A percentile compares a stretch with the other conserved stretches of the same genome.
Evolutionary conservation across 2,888 invertebrate genomes (phyloP).

Genomic region (Parascotia fuliginaria): DNA sequence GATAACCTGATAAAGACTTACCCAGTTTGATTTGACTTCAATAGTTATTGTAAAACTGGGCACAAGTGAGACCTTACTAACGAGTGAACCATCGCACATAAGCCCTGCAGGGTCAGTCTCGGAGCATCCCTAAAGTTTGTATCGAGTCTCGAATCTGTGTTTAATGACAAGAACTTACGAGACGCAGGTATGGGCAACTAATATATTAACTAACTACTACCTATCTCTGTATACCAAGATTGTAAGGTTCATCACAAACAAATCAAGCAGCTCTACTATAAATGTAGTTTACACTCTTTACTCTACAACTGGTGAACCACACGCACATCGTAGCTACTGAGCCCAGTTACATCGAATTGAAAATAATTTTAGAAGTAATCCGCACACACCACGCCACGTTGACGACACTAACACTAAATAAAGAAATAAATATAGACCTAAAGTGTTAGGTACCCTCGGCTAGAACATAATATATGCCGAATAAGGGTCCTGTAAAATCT

Average conservation of each 20-base stretch:
- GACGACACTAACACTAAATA: too few relatives aligned
- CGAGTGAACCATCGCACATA: not conserved
- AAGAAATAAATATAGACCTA: too few relatives aligned
- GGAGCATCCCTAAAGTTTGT: constrained; percentile 1
- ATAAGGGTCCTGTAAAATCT: not conserved
- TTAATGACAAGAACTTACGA: not conserved
- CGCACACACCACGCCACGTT: too few relatives aligned
- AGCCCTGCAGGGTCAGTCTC: not conserved
- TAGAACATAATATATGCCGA: not conserved
- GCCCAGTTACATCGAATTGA: constrained; percentile 27
- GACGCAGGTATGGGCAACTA: not conserved
- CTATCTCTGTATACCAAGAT: not conserved
- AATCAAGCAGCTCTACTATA: constrained; percentile 3
- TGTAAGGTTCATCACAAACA: constrained; percentile 8
- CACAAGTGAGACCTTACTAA: not conserved
- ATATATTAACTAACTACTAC: not conserved
- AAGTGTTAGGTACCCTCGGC: not conserved
- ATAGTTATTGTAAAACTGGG: not conserved
- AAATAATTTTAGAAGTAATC: too few relatives aligned
- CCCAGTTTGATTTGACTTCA: not conserved
- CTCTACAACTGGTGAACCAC: too few relatives aligned
- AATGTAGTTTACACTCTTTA: too few relatives aligned
- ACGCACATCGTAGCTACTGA: too few relatives aligned
- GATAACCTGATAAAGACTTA: too few relatives aligned
- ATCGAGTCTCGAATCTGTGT: not conserved